These are phyloP conservation scores for Drosophila chauvacae DNA, from an alignment of 1,140 invertebrate genomes.

Conservation along the genomic window DNA sequence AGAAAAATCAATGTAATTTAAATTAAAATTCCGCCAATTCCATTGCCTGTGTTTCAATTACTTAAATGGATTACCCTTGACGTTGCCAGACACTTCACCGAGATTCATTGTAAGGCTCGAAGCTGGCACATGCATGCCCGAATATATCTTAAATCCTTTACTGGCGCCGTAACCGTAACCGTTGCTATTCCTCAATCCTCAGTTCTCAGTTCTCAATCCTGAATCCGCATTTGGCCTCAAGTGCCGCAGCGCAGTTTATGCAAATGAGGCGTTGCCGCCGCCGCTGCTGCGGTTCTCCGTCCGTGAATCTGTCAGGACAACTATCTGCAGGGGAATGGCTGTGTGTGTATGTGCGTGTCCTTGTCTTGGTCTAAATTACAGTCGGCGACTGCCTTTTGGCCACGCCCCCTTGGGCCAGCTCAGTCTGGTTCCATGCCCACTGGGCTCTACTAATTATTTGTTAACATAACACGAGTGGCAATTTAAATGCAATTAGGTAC, in stretches of 20 bases:
- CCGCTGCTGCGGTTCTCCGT: conserved; percentile 45
- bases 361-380: conserved; percentile 60
- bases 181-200: conserved; percentile 36
- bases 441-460: conserved; percentile 80
- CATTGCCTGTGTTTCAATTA: conserved; percentile 17
- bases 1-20: too few species aligned
- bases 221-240: conserved; percentile 30
- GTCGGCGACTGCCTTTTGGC: conserved; percentile 30
- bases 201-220: conserved; percentile 8
- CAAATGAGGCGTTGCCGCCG: conserved; percentile 56
- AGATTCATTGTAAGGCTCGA: conserved; percentile 7
- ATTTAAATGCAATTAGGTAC: conserved; percentile 81
- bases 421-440: conserved; percentile 55
- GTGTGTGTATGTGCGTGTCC: conserved; percentile 31
- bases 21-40: background rate
- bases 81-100: background rate
- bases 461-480: conserved; percentile 82
- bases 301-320: conserved; percentile 22
- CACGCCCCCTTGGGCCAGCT: conserved; percentile 33
- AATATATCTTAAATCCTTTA: conserved; percentile 32
- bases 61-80: conserved; percentile 28
- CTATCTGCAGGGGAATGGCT: conserved; percentile 6
- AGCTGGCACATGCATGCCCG: background rate
- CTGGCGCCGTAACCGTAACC: conserved; percentile 7
- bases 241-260: conserved; percentile 58